phyloP scores from a whole-genome alignment of 2,888 invertebrate genomes.

The Ornithoptera priamus region DNA sequence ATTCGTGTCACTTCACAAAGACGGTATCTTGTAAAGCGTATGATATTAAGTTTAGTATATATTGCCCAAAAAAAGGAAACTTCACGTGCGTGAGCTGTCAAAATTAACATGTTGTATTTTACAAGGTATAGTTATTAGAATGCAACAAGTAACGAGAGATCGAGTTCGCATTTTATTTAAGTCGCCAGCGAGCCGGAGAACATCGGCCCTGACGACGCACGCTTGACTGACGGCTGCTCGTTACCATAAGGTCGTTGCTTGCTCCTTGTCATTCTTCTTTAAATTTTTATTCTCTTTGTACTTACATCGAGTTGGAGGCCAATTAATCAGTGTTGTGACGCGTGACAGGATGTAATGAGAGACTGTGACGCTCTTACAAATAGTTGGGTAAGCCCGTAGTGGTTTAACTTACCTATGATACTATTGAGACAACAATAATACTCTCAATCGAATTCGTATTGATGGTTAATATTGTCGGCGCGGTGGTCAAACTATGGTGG shows the following conservation, averaged over 20 bases:
- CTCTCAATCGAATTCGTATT: conserved; percentile 28
- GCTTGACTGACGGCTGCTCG: conserved; percentile 68
- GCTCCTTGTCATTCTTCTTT: conserved; percentile 50
- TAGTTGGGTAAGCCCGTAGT: conserved; percentile 31
- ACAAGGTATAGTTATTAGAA: conserved; percentile 42
- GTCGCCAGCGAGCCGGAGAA: neutral
- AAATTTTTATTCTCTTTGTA: conserved; percentile 48
- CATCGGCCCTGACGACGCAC: conserved; percentile 30
- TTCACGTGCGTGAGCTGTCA: too few relatives aligned
- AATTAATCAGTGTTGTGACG: conserved; percentile 76
- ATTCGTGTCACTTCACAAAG: too few relatives aligned
- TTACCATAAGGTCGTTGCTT: conserved; percentile 70
- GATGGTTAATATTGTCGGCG: conserved; percentile 31
- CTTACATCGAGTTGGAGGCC: conserved; percentile 54
- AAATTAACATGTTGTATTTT: too few relatives aligned
- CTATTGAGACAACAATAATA: conserved; percentile 14
- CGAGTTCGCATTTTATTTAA: conserved; percentile 38
- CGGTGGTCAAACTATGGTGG: conserved; percentile 23
- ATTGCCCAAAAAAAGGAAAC: too few relatives aligned
- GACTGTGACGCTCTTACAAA: conserved; percentile 45
- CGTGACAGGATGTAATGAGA: conserved; percentile 69
- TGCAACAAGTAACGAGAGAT: conserved; percentile 40
- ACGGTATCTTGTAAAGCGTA: too few relatives aligned
- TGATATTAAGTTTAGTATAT: too few relatives aligned
- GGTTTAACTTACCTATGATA: conserved; percentile 3